Base-by-base conservation (phyloP, 2,797 vertebrate species). In the Glossophaga mutica region DNA sequence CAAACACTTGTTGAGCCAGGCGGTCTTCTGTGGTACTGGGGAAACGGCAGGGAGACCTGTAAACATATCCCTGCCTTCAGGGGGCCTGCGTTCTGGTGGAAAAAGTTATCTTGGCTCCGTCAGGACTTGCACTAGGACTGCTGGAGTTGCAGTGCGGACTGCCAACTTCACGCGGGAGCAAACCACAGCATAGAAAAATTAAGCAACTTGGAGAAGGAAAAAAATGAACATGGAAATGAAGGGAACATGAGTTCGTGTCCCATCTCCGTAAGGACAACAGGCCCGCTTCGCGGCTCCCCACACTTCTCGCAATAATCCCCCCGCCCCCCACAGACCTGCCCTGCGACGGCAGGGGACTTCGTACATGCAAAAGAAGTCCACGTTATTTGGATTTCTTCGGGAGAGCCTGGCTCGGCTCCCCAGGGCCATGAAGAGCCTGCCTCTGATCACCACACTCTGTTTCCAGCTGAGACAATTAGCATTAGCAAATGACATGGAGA, bases 381-480 rank as follows among this genome's bases (percentile, higher is more conserved):
- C 55, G 24, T 42, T 71, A 19, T 59, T 62, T 26, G 57, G 57
- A 29, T 59, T 59, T 59, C 26, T 29, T 11, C 12, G 24, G 57
- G 44, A n/a, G 88, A 88, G 68, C 22, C 34, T 62, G 50, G 42
- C 44, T 73, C n/a, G 42, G 48, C 52, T 96, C 70, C 89, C 59
- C 24, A 6, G 91, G 91, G 94, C 87, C 74, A 83, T 62, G 34
- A 87, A 68, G 32, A 84, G 32, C 67, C 81, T 87, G 81, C 19
- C 65, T 93, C 73, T 52, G 68, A 82, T 88, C 59, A 86, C 68
- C 19, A 26, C 26, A 9, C 26, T 74, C 62, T 77, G 85, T 87
- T 91, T 89, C 39, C 76, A 79, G 90, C 91, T 39, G 62, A n/a
- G 91, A 93, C 82, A 73, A 93, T 92, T 84, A 96, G 76, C 68